These are phyloP conservation scores for Tetranychus piercei DNA, from an alignment of 2,888 invertebrate species.

Conservation along the genomic window DNA sequence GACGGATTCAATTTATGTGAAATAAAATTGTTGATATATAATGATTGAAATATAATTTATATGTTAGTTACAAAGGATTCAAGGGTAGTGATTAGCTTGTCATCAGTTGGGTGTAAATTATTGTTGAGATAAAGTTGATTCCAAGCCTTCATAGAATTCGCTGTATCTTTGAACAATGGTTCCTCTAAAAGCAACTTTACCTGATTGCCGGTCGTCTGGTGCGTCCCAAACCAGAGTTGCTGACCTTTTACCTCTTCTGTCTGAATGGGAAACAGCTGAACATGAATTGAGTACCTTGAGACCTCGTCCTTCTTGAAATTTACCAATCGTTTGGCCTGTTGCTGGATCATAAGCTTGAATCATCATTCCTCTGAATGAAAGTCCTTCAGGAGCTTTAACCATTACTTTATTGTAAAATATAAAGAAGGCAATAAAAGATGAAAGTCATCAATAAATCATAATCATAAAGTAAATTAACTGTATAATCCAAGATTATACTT, in stretches of 20 bases:
- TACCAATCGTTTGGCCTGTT: constrained; percentile 22
- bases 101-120: neutral
- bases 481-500: neutral
- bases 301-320: constrained; percentile 23
- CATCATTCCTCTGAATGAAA: constrained; percentile 25
- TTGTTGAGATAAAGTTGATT: neutral
- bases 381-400: constrained; percentile 19
- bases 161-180: constrained; percentile 26
- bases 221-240: constrained; percentile 26
- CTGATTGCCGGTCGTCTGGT: constrained; percentile 18
- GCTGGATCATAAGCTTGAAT: constrained; percentile 25
- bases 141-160: constrained; percentile 20
- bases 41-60: too few species aligned
- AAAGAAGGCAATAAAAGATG: neutral
- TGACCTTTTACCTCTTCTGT: constrained; percentile 23
- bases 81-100: neutral
- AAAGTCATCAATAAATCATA: neutral
- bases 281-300: constrained; percentile 24
- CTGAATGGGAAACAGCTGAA: constrained; percentile 24
- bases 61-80: too few species aligned
- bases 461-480: too few species aligned
- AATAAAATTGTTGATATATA: too few species aligned
- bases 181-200: constrained; percentile 25
- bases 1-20: too few species aligned
- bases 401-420: neutral